These are phyloP conservation scores for Oscheius sp. DNA, from an alignment of 2,888 invertebrate genomes.

Conservation along the genomic window DNA sequence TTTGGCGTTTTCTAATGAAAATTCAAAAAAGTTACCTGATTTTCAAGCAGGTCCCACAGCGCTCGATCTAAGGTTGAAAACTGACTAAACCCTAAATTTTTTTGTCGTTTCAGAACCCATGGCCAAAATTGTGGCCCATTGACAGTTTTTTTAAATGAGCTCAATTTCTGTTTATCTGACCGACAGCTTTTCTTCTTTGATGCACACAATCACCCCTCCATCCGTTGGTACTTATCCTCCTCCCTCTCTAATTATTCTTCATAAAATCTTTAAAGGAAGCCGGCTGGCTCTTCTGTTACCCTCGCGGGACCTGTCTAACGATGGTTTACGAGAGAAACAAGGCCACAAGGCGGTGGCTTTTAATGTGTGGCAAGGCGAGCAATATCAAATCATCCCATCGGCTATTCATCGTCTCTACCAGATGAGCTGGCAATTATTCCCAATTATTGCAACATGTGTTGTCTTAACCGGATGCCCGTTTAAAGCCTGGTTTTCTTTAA, in stretches of 20 bases:
- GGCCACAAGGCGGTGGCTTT: conserved; percentile 24
- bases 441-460: conserved; percentile 8
- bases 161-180: too few species aligned
- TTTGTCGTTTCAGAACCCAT: too few species aligned
- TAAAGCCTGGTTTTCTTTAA: neutral
- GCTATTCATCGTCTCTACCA: conserved; percentile 16
- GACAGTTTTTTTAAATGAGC: too few species aligned
- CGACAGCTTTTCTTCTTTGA: neutral
- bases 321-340: conserved; percentile 29
- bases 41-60: too few species aligned
- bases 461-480: too few species aligned
- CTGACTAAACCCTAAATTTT: too few species aligned
- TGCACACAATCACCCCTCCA: neutral
- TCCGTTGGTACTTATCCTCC: neutral
- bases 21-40: too few species aligned
- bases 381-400: conserved; percentile 33
- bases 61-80: too few species aligned
- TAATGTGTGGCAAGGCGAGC: neutral
- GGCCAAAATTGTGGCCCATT: too few species aligned
- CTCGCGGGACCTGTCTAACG: conserved; percentile 34
- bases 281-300: conserved; percentile 21
- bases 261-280: conserved; percentile 17
- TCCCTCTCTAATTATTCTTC: conserved; percentile 17
- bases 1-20: too few species aligned
- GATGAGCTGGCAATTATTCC: conserved; percentile 1